Base-by-base conservation (phyloP, 2,797 vertebrate species). In the Enteromius anoplus region DNA sequence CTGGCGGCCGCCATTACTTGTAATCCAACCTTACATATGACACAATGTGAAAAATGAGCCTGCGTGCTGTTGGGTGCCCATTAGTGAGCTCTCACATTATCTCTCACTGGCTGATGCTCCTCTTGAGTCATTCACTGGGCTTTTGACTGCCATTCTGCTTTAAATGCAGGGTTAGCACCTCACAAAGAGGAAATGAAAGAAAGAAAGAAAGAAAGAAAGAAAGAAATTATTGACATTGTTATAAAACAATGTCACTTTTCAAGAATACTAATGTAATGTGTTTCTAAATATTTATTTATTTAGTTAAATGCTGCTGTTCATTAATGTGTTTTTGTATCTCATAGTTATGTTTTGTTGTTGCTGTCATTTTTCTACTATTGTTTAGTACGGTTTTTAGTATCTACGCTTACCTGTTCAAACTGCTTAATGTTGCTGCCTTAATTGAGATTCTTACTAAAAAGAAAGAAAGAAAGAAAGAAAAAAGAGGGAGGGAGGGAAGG, bases 1-100 rank as follows among this genome's bases (percentile, higher is more conserved):
- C 96, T 97, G 95, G 95, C 96, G 95, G 95, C 95, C 94, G 95
- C 95, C 96, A 95, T 96, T 97, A 94, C 96, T 97, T 97, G 97
- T 97, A 97, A 97, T 97, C 96, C 96, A 96, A 95, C 91, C 96
- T 95, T 94, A 92, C 96, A 96, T 96, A 97, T 98, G 97, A 98
- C 98, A 98, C 96, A 96, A 97, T 98, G 96, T 97, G 97, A 99
- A 97, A 98, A 99, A 99, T 96, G 97, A 98, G 97, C 96, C 96
- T 91, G 92, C 96, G 96, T 98, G 96, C 97, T 96, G 96, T 98
- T 95, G 96, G 97, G 95, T 95, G 96, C 96, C 98, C 96, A 98
- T 99, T 98, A 99, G 96, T 94, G 96, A 96, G 96, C 94, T 95
- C 96, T 96, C 96, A 95, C 96, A 98, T 97, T 98, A 97, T 97